A percentile compares a stretch with the other conserved stretches of the same genome.
These are phyloP conservation scores for Gymnogyps californianus DNA, from an alignment of 2,113 vertebrate genomes.

Conservation along the genomic window DNA sequence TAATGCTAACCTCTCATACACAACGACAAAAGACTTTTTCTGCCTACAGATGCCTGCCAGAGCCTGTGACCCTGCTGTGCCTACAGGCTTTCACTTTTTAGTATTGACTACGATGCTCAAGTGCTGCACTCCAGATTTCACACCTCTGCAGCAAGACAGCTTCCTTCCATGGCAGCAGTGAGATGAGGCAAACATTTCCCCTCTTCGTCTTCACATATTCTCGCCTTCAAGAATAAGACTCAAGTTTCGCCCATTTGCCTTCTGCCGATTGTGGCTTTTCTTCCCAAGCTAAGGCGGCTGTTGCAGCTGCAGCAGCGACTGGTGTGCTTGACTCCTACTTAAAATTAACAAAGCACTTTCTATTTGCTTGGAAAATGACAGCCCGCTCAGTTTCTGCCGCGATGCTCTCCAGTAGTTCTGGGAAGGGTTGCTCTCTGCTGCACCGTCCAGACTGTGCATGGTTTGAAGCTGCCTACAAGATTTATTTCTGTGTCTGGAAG, in stretches of 20 bases:
- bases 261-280: background rate
- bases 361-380: background rate
- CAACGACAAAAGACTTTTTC: background rate
- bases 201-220: background rate
- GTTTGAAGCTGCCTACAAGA: background rate
- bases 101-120: rapidly evolving
- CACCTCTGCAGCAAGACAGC: background rate
- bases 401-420: background rate
- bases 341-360: slow-evolving; percentile 5
- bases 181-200: background rate
- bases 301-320: background rate
- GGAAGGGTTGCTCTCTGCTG: background rate
- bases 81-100: background rate
- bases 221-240: background rate
- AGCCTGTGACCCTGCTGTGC: background rate
- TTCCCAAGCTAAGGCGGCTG: background rate
- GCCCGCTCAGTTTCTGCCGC: background rate
- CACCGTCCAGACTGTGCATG: background rate
- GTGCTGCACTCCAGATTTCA: background rate
- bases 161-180: background rate
- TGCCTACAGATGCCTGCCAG: background rate
- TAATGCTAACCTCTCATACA: rapidly evolving
- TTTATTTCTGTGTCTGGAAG: background rate
- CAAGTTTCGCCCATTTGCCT: background rate
- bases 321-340: background rate